Evolutionary conservation across 2,888 invertebrate genomes (phyloP), one percentile per base, ranked within the genome.

Genomic region (Sicus ferrugineus): DNA sequence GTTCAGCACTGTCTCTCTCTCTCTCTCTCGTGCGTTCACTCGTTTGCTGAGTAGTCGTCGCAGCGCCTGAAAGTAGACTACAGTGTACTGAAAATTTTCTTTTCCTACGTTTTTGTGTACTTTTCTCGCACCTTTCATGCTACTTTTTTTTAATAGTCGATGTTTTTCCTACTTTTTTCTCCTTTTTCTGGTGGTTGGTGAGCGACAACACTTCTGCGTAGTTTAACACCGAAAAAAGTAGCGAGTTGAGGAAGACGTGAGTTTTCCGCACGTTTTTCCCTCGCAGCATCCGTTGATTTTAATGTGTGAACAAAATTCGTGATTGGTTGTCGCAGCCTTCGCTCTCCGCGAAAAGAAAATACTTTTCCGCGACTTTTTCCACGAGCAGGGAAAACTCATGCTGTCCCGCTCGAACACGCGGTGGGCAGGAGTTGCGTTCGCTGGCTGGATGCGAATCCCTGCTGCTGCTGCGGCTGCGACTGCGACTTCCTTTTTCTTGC

Each of bases 401-500:
- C 28, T 26, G 79, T 81, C 77, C 75, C 73, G 77, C 80, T 77
- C 73, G n/a, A 11, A 76, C 79, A 79, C 78, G 78, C 50, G 48
- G 21, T 50, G 50, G 50, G 46, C 50, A 26, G 30, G 30, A 52
- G 61, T 48, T 68, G 58, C 26, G 31, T 46, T 2, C 9, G 48
- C n/a, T 46, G 16, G 21, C 7, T 54, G 21, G 9, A 30, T 19
- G 3, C 28, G 58, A 6, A 30, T 26, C 30, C n/a, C 14, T n/a
- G 54, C n/a, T n/a, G n/a, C n/a, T n/a, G n/a, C n/a, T n/a, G n/a
- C n/a, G n/a, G n/a, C n/a, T n/a, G n/a, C n/a, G n/a, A n/a, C n/a
- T n/a, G n/a, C n/a, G n/a, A n/a, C n/a, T n/a, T n/a, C n/a, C n/a
- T n/a, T n/a, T n/a, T n/a, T n/a, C n/a, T n/a, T n/a, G n/a, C n/a